Evolutionary conservation across 1,140 invertebrate species (phyloP).

Genomic region (Drosophila bifasciata): DNA sequence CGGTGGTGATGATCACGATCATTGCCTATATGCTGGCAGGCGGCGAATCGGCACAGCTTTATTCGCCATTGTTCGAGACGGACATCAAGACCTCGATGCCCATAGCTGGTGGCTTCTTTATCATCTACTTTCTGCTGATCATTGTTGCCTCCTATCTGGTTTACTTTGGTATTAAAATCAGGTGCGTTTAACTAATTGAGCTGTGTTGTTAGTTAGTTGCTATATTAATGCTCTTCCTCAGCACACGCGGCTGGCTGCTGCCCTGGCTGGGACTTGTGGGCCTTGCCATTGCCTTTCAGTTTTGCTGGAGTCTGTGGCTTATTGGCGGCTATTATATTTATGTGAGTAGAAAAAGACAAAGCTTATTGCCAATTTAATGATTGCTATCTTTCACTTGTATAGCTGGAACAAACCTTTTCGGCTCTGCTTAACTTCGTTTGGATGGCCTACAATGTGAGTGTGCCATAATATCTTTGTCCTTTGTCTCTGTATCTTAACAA

Average conservation of each 20-base stretch:
- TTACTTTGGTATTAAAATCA: conserved; percentile 83
- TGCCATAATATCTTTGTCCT: no score
- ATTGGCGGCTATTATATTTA: conserved; percentile 95
- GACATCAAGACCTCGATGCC: conserved; percentile 91
- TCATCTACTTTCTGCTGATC: conserved; percentile 89
- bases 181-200: conserved; percentile 68
- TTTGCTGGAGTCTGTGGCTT: conserved; percentile 92
- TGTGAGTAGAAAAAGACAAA: conserved; percentile 86
- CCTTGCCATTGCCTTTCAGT: conserved; percentile 90
- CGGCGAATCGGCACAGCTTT: conserved; percentile 93
- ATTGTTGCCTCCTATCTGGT: conserved; percentile 88
- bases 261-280: conserved; percentile 92
- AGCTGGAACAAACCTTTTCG: conserved; percentile 91
- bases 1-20: conserved; percentile 90
- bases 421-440: conserved; percentile 90
- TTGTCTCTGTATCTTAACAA: not conserved
- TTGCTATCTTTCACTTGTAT: conserved; percentile 43
- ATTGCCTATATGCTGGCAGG: conserved; percentile 90
- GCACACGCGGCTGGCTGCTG: conserved; percentile 89
- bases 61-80: conserved; percentile 94
- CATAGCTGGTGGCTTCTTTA: conserved; percentile 89
- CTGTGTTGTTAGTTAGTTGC: no score
- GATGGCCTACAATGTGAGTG: conserved; percentile 92
- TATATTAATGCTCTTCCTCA: conserved; percentile 4
- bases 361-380: not conserved